Evolutionary conservation across 2,797 vertebrate species (phyloP).

Genomic region (Gambusia yucatana): DNA sequence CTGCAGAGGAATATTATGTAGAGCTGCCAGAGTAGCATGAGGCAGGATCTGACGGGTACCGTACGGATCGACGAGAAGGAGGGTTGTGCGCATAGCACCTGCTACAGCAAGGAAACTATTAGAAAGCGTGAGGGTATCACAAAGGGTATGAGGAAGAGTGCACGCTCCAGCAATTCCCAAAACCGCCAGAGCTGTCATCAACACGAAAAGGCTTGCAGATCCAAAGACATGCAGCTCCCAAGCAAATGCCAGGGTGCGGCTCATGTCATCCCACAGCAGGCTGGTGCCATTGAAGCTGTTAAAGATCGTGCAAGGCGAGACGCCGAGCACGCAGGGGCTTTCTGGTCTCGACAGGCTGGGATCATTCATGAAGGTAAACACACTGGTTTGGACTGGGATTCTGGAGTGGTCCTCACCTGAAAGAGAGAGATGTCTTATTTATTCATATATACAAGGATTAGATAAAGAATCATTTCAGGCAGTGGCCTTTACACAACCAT

Average conservation of each 20-base stretch:
- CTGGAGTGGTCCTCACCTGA: slow-evolving; percentile 37
- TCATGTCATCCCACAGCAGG: slow-evolving; percentile 87
- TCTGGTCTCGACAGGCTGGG: slow-evolving; percentile 32
- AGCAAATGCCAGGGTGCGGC: slow-evolving; percentile 82
- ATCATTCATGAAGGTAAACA: slow-evolving; percentile 42
- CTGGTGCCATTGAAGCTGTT: slow-evolving; percentile 79
- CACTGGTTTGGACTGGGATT: slow-evolving; percentile 28
- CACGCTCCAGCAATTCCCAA: slow-evolving; percentile 72
- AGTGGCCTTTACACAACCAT: neutral
- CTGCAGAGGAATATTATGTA: slow-evolving; percentile 86
- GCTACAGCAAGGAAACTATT: slow-evolving; percentile 80
- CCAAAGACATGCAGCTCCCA: slow-evolving; percentile 91
- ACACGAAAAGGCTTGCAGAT: slow-evolving; percentile 78
- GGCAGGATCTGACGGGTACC: slow-evolving; percentile 83
- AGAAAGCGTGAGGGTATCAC: slow-evolving; percentile 71
- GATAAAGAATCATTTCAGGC: neutral
- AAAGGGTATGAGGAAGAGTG: slow-evolving; percentile 63
- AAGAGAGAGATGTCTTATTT: slow-evolving; percentile 17
- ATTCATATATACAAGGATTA: neutral
- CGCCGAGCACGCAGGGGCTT: slow-evolving; percentile 59
- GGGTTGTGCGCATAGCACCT: slow-evolving; percentile 80
- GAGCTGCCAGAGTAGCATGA: slow-evolving; percentile 74
- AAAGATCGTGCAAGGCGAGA: slow-evolving; percentile 59
- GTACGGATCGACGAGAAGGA: slow-evolving; percentile 89
- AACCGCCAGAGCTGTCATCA: slow-evolving; percentile 76